phyloP scores from a whole-genome alignment of 2,113 vertebrate genomes.

The Varanus salvator region DNA sequence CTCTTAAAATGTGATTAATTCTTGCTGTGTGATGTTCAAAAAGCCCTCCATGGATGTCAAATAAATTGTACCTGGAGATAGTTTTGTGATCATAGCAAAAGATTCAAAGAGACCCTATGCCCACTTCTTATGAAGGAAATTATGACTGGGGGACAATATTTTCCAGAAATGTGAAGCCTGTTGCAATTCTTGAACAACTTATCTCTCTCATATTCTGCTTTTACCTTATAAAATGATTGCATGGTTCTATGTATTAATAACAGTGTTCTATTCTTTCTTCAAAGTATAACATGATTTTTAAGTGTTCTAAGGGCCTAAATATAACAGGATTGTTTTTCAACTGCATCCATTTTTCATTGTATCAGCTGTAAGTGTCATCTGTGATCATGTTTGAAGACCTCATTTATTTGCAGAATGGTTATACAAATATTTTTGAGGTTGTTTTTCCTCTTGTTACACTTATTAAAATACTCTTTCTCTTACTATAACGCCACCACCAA shows the following conservation, averaged over 20 bases:
- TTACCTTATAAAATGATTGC: background rate
- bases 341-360: background rate
- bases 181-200: background rate
- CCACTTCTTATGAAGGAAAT: background rate
- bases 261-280: background rate
- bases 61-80: background rate
- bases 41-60: constrained; percentile 26
- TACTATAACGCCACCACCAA: too few species aligned
- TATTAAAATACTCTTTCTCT: background rate
- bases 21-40: background rate
- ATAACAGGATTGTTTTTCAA: background rate
- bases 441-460: background rate
- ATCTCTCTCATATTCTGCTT: background rate
- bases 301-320: background rate
- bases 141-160: background rate
- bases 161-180: background rate
- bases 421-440: background rate
- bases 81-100: background rate
- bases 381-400: background rate
- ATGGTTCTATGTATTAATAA: background rate
- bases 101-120: background rate
- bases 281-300: background rate
- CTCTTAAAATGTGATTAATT: background rate
- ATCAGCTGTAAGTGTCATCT: background rate
- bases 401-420: background rate